Percentiles rank a stretch among this genome's conserved stretches.
phyloP scores from a whole-genome alignment of 2,888 invertebrate genomes.

The Bedellia somnulentella region DNA sequence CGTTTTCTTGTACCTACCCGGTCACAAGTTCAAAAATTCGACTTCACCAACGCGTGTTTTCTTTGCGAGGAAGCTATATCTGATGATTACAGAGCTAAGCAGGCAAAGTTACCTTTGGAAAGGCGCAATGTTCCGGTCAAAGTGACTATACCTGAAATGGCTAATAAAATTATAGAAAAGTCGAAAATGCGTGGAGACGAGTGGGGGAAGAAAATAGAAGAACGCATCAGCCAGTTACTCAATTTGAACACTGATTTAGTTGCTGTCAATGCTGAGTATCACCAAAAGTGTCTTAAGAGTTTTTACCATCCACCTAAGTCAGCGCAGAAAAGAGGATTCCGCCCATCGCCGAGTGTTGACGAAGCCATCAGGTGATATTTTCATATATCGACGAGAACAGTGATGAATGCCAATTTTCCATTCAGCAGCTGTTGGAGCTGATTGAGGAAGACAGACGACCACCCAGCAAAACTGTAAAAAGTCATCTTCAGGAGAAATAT shows the following conservation, averaged over 20 bases:
- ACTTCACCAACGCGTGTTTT: slow-evolving; percentile 2
- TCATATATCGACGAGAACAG: background rate
- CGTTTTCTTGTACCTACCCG: slow-evolving; percentile 1
- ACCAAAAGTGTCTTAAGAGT: background rate
- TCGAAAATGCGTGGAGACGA: slow-evolving; percentile 1
- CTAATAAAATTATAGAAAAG: background rate
- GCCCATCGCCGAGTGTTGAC: background rate
- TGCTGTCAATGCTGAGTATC: background rate
- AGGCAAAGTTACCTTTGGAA: background rate
- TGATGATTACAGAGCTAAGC: background rate
- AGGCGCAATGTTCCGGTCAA: background rate
- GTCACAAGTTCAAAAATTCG: background rate
- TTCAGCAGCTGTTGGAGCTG: background rate
- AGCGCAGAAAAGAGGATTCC: background rate
- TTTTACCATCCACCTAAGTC: background rate
- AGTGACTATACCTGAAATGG: background rate
- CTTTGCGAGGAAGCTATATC: slow-evolving; percentile 1
- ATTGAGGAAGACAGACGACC: background rate
- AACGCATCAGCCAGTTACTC: slow-evolving; percentile 2
- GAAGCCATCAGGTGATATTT: slow-evolving; percentile 2
- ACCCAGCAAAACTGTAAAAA: too few relatives aligned
- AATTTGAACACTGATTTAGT: slow-evolving; percentile 3
- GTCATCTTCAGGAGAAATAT: too few relatives aligned
- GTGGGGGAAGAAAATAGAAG: slow-evolving; percentile 1
- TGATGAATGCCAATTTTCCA: slow-evolving; percentile 3